These are phyloP conservation scores for Ectobius pallidus DNA, from an alignment of 2,888 invertebrate genomes.

Conservation along the genomic window DNA sequence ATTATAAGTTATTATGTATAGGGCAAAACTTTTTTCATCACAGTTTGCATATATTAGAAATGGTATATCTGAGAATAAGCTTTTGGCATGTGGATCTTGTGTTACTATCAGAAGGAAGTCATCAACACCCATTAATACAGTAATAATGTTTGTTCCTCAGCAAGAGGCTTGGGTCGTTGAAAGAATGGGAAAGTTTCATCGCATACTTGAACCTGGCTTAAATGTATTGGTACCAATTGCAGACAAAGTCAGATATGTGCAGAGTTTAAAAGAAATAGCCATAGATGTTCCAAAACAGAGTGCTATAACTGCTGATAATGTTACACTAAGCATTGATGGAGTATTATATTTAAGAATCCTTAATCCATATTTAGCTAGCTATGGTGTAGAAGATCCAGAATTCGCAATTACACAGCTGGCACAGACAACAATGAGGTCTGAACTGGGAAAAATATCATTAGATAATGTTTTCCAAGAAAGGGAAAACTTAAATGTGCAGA, in stretches of 20 bases:
- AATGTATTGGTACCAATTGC: slow-evolving; percentile 90
- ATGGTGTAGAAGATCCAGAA: slow-evolving; percentile 99
- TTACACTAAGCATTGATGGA: slow-evolving; percentile 95
- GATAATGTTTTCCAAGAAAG: slow-evolving; percentile 97
- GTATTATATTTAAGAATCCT: slow-evolving; percentile 93
- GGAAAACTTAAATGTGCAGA: slow-evolving; percentile 91
- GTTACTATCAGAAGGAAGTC: slow-evolving; percentile 51
- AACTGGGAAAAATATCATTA: slow-evolving; percentile 94
- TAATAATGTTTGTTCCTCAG: slow-evolving; percentile 97
- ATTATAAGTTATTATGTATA: no score
- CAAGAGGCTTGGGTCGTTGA: slow-evolving; percentile 99
- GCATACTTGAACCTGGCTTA: slow-evolving; percentile 92
- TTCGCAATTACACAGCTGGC: slow-evolving; percentile 99
- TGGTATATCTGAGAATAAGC: no score
- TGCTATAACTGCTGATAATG: slow-evolving; percentile 80
- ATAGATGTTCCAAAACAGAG: slow-evolving; percentile 99
- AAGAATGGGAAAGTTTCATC: slow-evolving; percentile 96
- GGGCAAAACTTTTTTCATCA: not conserved
- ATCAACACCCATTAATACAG: slow-evolving; percentile 85
- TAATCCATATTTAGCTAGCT: slow-evolving; percentile 93
- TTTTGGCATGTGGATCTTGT: slow-evolving; percentile 4
- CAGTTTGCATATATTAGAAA: slow-evolving; percentile 8
- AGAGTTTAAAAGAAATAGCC: slow-evolving; percentile 98
- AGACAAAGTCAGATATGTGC: slow-evolving; percentile 95
- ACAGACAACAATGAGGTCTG: slow-evolving; percentile 99